These are phyloP conservation scores for Drymodes brunneopygia DNA, from an alignment of 2,113 vertebrate genomes.

Conservation along the genomic window DNA sequence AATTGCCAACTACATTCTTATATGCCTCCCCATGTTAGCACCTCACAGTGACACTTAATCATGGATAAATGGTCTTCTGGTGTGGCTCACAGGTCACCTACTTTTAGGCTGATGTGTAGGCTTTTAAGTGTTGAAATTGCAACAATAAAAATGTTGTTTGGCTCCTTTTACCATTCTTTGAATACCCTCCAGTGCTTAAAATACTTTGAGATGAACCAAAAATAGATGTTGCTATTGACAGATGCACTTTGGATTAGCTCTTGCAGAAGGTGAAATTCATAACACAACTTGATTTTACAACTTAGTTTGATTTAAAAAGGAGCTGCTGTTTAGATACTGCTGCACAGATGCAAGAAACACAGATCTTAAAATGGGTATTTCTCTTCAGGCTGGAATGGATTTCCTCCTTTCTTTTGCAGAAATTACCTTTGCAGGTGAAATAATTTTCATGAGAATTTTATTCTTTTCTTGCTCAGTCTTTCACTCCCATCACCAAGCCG, in stretches of 20 bases:
- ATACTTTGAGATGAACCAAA: not conserved
- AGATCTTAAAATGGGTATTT: not conserved
- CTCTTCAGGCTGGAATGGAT: not conserved
- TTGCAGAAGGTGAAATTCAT: not conserved
- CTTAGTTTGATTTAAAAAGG: not conserved
- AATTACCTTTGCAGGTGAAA: not conserved
- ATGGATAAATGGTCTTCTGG: not conserved
- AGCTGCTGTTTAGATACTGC: not conserved
- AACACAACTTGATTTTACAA: not conserved
- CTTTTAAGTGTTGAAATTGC: not conserved
- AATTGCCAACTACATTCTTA: not conserved
- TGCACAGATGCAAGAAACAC: not conserved
- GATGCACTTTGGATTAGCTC: not conserved
- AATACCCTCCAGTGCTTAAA: constrained; percentile 14
- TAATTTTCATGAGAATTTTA: not conserved
- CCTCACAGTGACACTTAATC: not conserved
- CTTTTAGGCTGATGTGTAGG: not conserved
- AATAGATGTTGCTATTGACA: not conserved
- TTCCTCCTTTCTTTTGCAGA: not conserved
- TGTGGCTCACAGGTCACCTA: not conserved
- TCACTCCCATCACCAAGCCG: not conserved
- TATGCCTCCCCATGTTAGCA: not conserved
- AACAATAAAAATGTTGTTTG: not conserved
- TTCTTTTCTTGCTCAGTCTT: not conserved
- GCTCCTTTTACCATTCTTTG: constrained; percentile 13